phyloP scores from a whole-genome alignment of 2,113 vertebrate species.

The Calidris pugnax region DNA sequence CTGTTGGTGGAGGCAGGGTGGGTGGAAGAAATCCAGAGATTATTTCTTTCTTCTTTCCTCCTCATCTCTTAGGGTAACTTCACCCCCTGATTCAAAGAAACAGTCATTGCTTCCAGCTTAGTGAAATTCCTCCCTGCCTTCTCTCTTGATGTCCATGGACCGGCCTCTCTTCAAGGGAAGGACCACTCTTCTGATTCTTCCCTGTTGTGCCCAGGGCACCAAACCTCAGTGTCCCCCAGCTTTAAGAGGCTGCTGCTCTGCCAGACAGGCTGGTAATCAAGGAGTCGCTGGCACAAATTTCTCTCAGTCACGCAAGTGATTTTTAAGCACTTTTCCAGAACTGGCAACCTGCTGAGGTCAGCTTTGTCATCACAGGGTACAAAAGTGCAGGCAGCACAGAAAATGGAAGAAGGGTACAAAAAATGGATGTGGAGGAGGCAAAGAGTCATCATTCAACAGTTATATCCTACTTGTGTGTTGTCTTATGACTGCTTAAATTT shows the following conservation, averaged over 20 bases:
- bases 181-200: neutral
- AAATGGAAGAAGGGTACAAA: neutral
- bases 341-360: neutral
- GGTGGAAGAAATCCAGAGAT: neutral
- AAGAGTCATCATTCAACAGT: neutral
- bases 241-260: neutral
- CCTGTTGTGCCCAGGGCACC: neutral
- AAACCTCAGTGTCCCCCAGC: neutral
- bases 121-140: neutral
- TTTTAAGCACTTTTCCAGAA: neutral
- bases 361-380: neutral
- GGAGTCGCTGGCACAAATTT: neutral
- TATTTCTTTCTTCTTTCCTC: neutral
- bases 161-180: neutral
- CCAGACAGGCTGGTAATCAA: neutral
- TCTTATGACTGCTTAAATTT: neutral
- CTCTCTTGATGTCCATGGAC: neutral
- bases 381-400: neutral
- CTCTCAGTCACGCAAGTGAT: neutral
- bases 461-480: neutral
- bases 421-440: neutral
- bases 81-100: neutral
- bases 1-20: neutral
- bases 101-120: neutral
- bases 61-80: neutral